A percentile compares a stretch with the other conserved stretches of the same genome.
phyloP scores from a whole-genome alignment of 1,140 invertebrate genomes.

The Pectinophora gossypiella region DNA sequence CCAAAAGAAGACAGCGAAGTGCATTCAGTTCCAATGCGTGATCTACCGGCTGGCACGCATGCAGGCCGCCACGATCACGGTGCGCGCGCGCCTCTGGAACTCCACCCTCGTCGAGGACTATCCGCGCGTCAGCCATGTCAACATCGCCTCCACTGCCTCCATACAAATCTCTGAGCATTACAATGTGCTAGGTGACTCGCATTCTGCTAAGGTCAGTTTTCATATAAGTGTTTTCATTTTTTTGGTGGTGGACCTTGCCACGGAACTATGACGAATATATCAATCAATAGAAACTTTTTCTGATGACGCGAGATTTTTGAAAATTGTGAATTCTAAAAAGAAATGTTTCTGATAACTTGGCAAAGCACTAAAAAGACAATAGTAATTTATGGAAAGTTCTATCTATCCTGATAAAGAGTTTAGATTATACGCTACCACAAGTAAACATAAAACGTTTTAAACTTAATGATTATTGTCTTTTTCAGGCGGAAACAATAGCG shows the following conservation, averaged over 20 bases:
- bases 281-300: too few relatives aligned
- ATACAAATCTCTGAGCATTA: slow-evolving; percentile 82
- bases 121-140: slow-evolving; percentile 87
- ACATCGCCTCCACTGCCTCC: slow-evolving; percentile 85
- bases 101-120: slow-evolving; percentile 92
- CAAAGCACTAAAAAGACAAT: too few relatives aligned
- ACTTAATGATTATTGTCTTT: slow-evolving; percentile 25
- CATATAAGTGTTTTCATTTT: too few relatives aligned
- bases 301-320: too few relatives aligned
- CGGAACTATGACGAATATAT: too few relatives aligned
- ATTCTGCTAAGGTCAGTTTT: slow-evolving; percentile 77
- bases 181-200: slow-evolving; percentile 81
- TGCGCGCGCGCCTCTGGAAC: slow-evolving; percentile 92
- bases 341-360: too few relatives aligned
- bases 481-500: slow-evolving; percentile 86
- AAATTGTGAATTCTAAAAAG: too few relatives aligned
- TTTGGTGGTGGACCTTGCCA: too few relatives aligned
- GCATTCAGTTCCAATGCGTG: slow-evolving; percentile 88
- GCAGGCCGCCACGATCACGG: slow-evolving; percentile 85
- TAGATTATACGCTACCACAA: too few relatives aligned
- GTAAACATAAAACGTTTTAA: too few relatives aligned
- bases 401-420: too few relatives aligned
- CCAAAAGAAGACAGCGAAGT: slow-evolving; percentile 86
- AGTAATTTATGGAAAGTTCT: too few relatives aligned
- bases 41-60: slow-evolving; percentile 85